phyloP scores from a whole-genome alignment of 2,888 invertebrate species.

The Clunio marinus region DNA sequence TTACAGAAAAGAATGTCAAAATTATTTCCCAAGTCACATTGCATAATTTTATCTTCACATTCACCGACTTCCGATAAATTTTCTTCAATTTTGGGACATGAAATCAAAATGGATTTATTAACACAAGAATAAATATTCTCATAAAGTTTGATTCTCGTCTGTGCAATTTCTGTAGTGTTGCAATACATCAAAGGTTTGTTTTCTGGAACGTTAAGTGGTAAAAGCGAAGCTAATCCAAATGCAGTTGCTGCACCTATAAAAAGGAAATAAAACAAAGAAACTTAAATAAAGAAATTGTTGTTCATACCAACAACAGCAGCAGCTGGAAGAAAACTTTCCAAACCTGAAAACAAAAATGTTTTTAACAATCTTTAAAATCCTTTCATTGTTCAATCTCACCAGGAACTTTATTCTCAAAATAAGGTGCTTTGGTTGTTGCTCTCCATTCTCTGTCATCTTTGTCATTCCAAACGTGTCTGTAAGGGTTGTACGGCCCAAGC shows the following conservation, averaged over 20 bases:
- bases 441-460: conserved; percentile 21
- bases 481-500: neutral
- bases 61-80: neutral
- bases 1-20: neutral
- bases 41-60: neutral
- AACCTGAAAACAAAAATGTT: neutral
- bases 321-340: neutral
- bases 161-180: neutral
- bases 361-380: neutral
- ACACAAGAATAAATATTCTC: neutral
- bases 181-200: conserved; percentile 28
- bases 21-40: neutral
- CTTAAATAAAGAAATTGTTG: neutral
- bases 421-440: conserved; percentile 3
- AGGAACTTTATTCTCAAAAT: conserved; percentile 29
- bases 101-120: neutral
- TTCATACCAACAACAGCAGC: conserved; percentile 13
- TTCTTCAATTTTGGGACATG: neutral
- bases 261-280: neutral
- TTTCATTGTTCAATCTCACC: neutral
- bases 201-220: conserved; percentile 15
- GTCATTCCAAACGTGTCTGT: neutral
- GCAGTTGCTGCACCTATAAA: conserved; percentile 28
- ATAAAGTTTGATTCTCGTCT: neutral
- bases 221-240: conserved; percentile 17